These are phyloP conservation scores for Cyanoliseus patagonus DNA, from an alignment of 2,113 vertebrate genomes.

Conservation along the genomic window DNA sequence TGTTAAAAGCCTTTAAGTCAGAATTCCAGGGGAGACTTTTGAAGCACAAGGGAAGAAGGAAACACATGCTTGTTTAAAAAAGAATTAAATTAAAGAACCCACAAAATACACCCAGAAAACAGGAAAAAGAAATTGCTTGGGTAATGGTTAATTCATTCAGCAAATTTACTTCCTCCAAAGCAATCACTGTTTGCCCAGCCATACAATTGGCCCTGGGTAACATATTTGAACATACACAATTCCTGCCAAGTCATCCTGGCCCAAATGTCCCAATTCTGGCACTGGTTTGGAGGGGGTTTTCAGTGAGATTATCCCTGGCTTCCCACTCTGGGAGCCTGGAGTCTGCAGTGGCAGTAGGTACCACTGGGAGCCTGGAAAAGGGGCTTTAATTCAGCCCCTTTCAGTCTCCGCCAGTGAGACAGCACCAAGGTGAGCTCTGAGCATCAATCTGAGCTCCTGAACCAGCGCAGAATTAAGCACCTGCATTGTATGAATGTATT, in stretches of 20 bases:
- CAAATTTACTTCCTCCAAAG: not conserved
- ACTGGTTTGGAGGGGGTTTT: not conserved
- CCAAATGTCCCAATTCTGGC: not conserved
- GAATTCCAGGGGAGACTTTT: not conserved
- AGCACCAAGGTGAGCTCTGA: not conserved
- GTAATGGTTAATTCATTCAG: not conserved
- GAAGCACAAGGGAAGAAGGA: slow-evolving; percentile 15
- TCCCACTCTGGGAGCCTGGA: not conserved
- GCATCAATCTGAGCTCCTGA: not conserved
- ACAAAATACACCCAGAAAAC: not conserved
- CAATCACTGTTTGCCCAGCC: not conserved
- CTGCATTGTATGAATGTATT: not conserved
- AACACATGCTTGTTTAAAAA: not conserved
- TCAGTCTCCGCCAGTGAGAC: not conserved
- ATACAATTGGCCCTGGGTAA: not conserved
- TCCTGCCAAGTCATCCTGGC: not conserved
- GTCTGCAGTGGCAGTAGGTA: not conserved
- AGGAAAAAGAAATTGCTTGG: not conserved
- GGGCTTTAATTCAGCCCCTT: not conserved
- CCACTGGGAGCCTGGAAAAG: not conserved
- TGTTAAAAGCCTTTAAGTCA: not conserved
- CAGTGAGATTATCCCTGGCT: not conserved
- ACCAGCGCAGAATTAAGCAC: not conserved
- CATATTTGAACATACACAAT: not conserved
- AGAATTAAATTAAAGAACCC: not conserved